A percentile compares a stretch with the other conserved stretches of the same genome.
Conservation (phyloP, 1,140 invertebrate species). For the Macrosteles quadrilineatus region DNA sequence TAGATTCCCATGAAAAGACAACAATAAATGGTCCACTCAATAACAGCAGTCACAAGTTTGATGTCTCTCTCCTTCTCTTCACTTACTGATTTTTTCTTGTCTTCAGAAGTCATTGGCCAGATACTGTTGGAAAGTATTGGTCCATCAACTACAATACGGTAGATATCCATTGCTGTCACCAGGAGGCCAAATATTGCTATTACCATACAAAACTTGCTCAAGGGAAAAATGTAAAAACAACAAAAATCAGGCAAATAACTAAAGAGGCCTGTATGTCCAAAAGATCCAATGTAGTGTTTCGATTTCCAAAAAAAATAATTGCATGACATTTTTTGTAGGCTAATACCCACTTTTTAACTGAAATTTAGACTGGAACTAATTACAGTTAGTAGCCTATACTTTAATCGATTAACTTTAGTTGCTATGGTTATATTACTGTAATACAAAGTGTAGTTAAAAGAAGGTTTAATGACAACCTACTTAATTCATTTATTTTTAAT, state of each 20-base stretch:
- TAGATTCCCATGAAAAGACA: neutral
- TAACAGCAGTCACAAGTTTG: neutral
- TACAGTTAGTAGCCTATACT: no score
- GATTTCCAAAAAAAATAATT: no score
- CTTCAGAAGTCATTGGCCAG: neutral
- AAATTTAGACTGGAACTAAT: no score
- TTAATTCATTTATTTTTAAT: no score
- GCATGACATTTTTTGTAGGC: no score
- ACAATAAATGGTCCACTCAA: constrained; percentile 3
- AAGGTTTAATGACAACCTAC: no score
- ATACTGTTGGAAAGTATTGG: neutral
- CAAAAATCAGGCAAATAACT: neutral
- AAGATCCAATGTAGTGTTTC: no score
- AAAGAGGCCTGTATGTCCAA: no score
- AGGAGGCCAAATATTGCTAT: neutral
- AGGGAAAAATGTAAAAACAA: neutral
- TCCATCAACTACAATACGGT: neutral
- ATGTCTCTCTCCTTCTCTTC: neutral
- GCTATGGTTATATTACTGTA: no score
- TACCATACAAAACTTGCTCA: neutral
- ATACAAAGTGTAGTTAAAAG: no score
- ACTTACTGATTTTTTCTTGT: neutral
- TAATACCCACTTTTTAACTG: no score
- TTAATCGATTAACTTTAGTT: no score
- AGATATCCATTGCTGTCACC: neutral